phyloP scores from a whole-genome alignment of 2,797 vertebrate genomes.

The Artibeus lituratus region DNA sequence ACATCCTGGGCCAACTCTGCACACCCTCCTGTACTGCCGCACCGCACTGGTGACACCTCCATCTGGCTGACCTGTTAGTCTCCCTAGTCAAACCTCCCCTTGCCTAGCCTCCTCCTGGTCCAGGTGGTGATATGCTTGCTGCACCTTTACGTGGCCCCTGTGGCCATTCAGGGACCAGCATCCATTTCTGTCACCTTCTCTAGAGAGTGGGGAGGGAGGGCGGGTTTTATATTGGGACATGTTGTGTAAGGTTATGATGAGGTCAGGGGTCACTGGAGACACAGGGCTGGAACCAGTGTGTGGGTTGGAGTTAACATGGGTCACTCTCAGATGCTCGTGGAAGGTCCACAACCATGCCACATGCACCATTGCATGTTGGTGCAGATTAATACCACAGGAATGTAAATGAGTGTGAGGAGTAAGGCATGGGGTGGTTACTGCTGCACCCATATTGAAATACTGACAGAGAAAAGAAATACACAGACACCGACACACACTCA shows the following conservation, averaged over 20 bases:
- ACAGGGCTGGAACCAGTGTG: too few species aligned
- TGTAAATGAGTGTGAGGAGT: too few species aligned
- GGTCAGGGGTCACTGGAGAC: background rate
- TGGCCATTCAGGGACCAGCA: background rate
- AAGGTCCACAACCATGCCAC: too few species aligned
- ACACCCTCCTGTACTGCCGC: rapidly evolving
- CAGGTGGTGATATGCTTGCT: background rate
- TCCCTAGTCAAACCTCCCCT: background rate
- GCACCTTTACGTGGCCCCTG: background rate
- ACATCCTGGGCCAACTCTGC: background rate
- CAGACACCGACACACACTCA: background rate
- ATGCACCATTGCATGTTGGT: rapidly evolving
- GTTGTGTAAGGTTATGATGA: background rate
- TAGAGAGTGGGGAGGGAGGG: background rate
- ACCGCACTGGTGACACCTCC: background rate
- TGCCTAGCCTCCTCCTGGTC: background rate
- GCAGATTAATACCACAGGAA: background rate
- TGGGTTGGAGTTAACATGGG: background rate
- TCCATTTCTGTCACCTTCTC: background rate
- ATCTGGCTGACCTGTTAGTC: background rate
- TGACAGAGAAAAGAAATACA: background rate
- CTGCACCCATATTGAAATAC: background rate
- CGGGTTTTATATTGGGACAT: rapidly evolving
- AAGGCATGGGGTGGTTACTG: rapidly evolving
- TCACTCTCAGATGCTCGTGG: background rate